Evolutionary conservation across 2,113 vertebrate species (phyloP).

Genomic region (Leucoraja erinaceus): DNA sequence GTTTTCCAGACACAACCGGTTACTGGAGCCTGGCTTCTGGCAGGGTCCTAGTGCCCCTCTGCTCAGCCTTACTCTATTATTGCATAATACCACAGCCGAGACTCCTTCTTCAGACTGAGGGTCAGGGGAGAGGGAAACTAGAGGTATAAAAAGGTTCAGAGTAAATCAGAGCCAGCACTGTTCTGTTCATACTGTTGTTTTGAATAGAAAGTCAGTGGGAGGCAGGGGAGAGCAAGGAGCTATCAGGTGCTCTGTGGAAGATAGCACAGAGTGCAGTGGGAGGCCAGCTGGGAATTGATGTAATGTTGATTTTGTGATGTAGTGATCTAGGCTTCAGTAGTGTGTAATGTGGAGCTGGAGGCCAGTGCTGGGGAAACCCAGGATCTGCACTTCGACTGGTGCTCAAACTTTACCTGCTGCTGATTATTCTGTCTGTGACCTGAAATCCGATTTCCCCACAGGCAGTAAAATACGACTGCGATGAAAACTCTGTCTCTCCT

Average conservation of each 20-base stretch:
- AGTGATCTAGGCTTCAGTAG: neutral
- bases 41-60: no score
- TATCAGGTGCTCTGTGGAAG: neutral
- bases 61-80: no score
- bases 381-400: neutral
- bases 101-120: no score
- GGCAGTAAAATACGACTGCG: neutral
- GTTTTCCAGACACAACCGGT: no score
- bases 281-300: neutral
- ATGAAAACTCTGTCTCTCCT: neutral
- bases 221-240: neutral
- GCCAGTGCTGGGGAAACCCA: neutral
- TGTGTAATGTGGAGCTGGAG: neutral
- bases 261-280: neutral
- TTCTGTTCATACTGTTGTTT: neutral
- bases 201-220: no score
- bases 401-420: neutral
- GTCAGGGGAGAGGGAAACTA: no score
- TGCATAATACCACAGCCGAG: no score
- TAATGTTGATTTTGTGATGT: neutral
- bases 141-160: no score
- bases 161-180: no score
- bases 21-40: no score
- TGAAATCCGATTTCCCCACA: neutral
- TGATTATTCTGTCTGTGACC: neutral